phyloP scores from a whole-genome alignment of 1,140 invertebrate species.

The Scylla paramamosain region DNA sequence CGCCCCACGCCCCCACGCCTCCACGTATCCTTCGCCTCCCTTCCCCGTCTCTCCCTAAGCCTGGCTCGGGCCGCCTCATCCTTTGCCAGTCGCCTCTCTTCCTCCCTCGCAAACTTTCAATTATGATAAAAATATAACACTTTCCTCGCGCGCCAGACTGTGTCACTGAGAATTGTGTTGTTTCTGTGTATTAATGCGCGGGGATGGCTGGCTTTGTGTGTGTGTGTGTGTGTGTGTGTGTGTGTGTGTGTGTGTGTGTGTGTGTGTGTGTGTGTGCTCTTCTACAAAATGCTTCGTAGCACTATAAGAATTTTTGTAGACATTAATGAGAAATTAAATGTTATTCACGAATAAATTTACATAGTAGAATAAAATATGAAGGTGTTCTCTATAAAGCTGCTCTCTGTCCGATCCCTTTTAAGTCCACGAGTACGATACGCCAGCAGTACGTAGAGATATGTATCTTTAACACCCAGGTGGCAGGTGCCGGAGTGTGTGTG shows the following conservation, averaged over 20 bases:
- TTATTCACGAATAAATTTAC: too few species aligned
- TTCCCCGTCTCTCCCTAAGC: not conserved
- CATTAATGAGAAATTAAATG: too few species aligned
- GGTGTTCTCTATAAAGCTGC: too few species aligned
- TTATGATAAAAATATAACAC: not conserved
- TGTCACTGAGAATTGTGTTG: not conserved
- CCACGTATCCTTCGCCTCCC: not conserved
- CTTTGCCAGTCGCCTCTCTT: not conserved
- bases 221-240: not conserved
- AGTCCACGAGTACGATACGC: too few species aligned
- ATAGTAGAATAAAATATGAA: too few species aligned
- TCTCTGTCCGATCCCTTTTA: too few species aligned
- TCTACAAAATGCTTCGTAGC: too few species aligned
- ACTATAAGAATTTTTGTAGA: too few species aligned
- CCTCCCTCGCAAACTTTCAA: not conserved
- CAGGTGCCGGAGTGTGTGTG: too few species aligned
- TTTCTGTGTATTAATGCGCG: not conserved
- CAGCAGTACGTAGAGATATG: too few species aligned
- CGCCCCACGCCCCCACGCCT: not conserved
- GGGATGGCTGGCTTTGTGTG: not conserved
- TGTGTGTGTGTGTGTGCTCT: too few species aligned
- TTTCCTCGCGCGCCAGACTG: not conserved
- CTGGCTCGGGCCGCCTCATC: not conserved
- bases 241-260: not conserved
- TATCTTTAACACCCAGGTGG: too few species aligned